Base-by-base conservation (phyloP, 2,888 invertebrate species). In the Eueremaeus valkanovi region DNA sequence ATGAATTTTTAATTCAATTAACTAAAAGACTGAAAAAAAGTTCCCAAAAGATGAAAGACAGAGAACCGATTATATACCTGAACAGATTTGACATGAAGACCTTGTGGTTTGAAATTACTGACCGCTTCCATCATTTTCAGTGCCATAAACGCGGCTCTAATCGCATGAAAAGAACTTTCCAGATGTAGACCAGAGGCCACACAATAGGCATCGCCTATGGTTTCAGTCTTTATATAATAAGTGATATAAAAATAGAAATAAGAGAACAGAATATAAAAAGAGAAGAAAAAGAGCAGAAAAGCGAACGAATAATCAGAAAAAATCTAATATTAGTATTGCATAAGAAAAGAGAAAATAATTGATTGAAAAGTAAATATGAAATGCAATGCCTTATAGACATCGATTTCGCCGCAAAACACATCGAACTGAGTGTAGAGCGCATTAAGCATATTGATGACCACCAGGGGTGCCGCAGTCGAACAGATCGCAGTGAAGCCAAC, bases 401-500 rank as follows among this genome's bases (percentile, higher is more conserved):
- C 95, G 58, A 95, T 88, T 80, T 92, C 90, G 79, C 93, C 95
- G 82, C 95, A 95, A 84, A 90, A 94, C 61, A 90, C 88, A 83
- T 96, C 95, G 81, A 95, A 96, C 81, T 93, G 91, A 82, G 93
- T 93, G 86, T 96, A 96, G 70, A 96, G 86, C 80, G 91, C 90
- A 82, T 94, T 93, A 72, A 96, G 87, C 95, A 96, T 95, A 81
- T 90, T 92, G 81, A 96, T 94, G 66, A 94, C 93, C 92, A 92
- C 93, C 88, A 96, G 92, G 0, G 95, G 95, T 0, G 95, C 94
- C 27, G 95, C 92, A 0, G 93, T 92, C 0, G 95, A 92, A 81
- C 96, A 96, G 81, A 96, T 96, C 45, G 93, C 93, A 0, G 95
- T 96, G 84, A 96, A 96, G 27, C 95, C 95, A 0, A 96, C 95